These are phyloP conservation scores for Cyclopterus lumpus DNA, from an alignment of 2,797 vertebrate species.

Conservation along the genomic window DNA sequence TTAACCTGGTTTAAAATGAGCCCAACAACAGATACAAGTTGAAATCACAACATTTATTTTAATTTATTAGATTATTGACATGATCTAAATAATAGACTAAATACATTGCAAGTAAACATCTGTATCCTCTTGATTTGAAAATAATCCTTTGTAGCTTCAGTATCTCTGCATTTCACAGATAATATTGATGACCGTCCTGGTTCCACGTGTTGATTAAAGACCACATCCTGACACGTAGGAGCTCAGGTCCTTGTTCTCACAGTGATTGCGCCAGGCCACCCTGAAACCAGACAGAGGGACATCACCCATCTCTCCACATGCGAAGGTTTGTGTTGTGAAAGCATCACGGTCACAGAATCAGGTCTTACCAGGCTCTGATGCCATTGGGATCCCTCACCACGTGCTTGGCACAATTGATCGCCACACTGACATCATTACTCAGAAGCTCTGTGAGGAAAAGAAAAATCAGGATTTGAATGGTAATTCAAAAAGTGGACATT, in stretches of 20 bases:
- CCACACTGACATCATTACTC: constrained; percentile 30
- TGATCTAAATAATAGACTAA: neutral
- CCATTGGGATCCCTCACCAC: constrained; percentile 67
- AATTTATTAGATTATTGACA: neutral
- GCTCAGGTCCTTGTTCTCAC: constrained; percentile 49
- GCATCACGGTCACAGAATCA: neutral
- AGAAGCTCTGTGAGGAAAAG: constrained; percentile 58
- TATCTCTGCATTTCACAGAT: neutral
- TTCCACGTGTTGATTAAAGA: neutral
- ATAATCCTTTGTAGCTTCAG: neutral
- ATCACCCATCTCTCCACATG: neutral
- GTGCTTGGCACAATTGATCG: constrained; percentile 73
- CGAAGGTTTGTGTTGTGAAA: neutral
- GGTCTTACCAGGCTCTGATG: constrained; percentile 74
- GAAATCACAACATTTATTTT: constrained; percentile 5
- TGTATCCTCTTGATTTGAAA: neutral
- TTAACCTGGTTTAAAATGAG: constrained; percentile 6
- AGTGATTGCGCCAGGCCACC: constrained; percentile 64
- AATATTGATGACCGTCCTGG: neutral
- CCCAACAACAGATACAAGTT: neutral
- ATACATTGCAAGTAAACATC: neutral
- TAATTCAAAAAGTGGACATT: neutral
- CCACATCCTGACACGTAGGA: constrained; percentile 60
- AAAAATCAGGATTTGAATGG: neutral
- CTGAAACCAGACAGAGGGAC: constrained; percentile 51